These are phyloP conservation scores for Bacillus rossius DNA, from an alignment of 1,140 invertebrate genomes.

Conservation along the genomic window DNA sequence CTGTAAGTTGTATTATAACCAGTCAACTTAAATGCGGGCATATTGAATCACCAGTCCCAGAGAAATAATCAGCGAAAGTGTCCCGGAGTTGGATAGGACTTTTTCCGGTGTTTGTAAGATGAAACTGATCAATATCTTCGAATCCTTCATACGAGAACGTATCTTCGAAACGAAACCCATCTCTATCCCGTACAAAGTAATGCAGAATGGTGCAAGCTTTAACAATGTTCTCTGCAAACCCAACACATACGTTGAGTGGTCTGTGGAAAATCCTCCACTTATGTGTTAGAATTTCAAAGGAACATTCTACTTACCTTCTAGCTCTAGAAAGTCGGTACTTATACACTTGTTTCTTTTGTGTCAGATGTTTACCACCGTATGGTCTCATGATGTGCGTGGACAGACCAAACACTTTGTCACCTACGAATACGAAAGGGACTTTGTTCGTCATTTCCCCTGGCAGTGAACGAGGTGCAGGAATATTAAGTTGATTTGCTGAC, in stretches of 20 bases:
- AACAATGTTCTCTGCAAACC: constrained; percentile 23
- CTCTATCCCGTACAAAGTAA: constrained; percentile 22
- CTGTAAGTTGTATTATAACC: too few species aligned
- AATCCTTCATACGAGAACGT: too few species aligned
- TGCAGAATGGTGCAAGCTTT: constrained; percentile 28
- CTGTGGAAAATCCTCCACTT: constrained; percentile 33
- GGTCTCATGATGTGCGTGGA: constrained; percentile 7
- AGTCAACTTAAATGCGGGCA: too few species aligned
- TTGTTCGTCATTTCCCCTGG: constrained; percentile 13
- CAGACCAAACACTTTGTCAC: constrained; percentile 42
- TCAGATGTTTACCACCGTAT: constrained; percentile 11
- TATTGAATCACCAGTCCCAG: too few species aligned
- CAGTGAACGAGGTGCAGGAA: constrained; percentile 18
- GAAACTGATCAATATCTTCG: too few species aligned
- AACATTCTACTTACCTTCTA: constrained; percentile 28
- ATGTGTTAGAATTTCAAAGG: constrained; percentile 31
- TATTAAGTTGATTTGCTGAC: constrained; percentile 12
- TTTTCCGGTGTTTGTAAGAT: too few species aligned
- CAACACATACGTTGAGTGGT: constrained; percentile 21
- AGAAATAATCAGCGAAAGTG: too few species aligned
- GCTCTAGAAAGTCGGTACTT: constrained; percentile 24
- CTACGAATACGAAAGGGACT: constrained; percentile 33
- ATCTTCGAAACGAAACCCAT: too few species aligned
- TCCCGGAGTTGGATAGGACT: too few species aligned
- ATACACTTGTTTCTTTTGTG: constrained; percentile 23